Evolutionary conservation across 2,797 vertebrate genomes (phyloP).

Genomic region (Vipera ursinii): DNA sequence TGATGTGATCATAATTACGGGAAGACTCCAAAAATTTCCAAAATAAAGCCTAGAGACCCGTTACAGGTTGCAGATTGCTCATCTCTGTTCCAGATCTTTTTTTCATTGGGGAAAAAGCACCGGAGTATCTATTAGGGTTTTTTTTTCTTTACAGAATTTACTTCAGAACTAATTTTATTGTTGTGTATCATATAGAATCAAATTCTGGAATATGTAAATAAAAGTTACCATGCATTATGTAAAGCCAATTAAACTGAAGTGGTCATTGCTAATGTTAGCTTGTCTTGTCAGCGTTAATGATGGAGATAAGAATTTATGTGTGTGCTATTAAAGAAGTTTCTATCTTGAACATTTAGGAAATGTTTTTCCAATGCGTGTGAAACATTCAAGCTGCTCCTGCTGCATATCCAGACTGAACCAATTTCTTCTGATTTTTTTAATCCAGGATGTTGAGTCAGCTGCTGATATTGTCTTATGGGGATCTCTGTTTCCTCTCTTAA

Average conservation of each 20-base stretch:
- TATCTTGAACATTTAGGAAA: background rate
- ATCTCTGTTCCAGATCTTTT: background rate
- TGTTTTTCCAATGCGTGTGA: background rate
- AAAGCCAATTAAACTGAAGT: background rate
- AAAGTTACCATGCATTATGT: background rate
- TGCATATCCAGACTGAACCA: background rate
- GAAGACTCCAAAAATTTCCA: background rate
- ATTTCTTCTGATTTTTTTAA: conserved; percentile 3
- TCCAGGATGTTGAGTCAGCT: conserved; percentile 77
- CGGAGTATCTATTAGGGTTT: background rate
- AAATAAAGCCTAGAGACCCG: background rate
- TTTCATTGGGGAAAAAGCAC: background rate
- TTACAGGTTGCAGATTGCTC: background rate
- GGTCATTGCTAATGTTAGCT: background rate
- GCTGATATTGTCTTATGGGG: conserved; percentile 89
- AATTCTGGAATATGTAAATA: background rate
- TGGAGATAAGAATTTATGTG: background rate
- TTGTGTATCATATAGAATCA: background rate
- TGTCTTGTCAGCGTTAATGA: background rate
- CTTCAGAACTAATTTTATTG: background rate
- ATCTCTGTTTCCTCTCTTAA: conserved; percentile 79
- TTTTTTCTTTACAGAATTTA: background rate
- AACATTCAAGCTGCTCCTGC: background rate
- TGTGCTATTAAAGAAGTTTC: background rate
- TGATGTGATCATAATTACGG: background rate